These are phyloP conservation scores for Cantharis rufa DNA, from an alignment of 2,888 invertebrate species.

Conservation along the genomic window DNA sequence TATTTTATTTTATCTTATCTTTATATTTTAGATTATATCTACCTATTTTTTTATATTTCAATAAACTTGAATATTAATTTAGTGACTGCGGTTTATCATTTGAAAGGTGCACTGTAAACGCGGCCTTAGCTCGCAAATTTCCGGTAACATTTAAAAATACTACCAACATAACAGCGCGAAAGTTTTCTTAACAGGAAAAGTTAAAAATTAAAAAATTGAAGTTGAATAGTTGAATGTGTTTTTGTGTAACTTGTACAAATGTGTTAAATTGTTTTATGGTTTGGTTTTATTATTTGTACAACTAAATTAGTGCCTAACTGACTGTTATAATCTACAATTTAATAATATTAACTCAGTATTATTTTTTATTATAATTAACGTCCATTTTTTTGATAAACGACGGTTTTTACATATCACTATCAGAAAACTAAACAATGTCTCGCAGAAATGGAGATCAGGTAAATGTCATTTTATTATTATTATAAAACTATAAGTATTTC, in stretches of 20 bases:
- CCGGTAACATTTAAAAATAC: background rate
- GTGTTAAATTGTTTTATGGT: background rate
- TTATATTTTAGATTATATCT: no score
- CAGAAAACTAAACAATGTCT: background rate
- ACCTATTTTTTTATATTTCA: no score
- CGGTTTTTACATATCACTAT: background rate
- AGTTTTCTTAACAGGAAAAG: background rate
- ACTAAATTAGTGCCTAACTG: background rate
- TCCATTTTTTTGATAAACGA: background rate
- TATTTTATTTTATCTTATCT: no score
- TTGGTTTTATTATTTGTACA: background rate
- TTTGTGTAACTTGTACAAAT: background rate
- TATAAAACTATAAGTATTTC: background rate
- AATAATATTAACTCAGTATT: background rate
- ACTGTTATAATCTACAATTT: background rate
- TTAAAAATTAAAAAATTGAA: background rate
- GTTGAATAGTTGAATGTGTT: background rate
- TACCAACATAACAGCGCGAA: background rate
- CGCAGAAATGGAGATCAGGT: background rate
- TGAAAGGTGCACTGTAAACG: background rate
- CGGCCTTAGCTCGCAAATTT: background rate
- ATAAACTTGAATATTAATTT: no score
- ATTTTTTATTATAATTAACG: background rate
- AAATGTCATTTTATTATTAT: background rate
- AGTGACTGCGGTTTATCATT: no score